These are phyloP conservation scores for Drosophila pseudotalamancana DNA, from an alignment of 2,888 invertebrate species.

Conservation along the genomic window DNA sequence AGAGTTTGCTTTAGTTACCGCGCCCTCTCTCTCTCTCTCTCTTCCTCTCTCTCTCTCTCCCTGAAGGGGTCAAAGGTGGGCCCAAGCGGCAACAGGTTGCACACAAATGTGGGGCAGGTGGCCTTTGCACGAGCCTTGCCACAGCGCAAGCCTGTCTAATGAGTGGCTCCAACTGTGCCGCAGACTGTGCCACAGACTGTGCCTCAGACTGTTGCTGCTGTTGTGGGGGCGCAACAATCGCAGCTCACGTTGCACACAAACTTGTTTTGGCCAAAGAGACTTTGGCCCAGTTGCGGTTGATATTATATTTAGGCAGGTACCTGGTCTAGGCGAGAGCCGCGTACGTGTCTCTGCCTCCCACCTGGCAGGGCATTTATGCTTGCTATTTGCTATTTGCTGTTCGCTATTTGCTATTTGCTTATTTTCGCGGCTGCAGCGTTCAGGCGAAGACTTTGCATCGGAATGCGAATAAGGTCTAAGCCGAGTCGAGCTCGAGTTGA, in stretches of 20 bases:
- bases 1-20: constrained; percentile 30
- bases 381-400: neutral
- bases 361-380: constrained; percentile 15
- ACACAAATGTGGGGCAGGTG: constrained; percentile 70
- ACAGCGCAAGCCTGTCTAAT: constrained; percentile 45
- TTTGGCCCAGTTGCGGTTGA: constrained; percentile 57
- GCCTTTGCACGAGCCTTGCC: constrained; percentile 65
- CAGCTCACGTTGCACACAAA: constrained; percentile 58
- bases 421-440: constrained; percentile 19
- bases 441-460: constrained; percentile 4
- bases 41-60: neutral
- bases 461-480: constrained; percentile 4
- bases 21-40: neutral
- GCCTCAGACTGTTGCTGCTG: constrained; percentile 2
- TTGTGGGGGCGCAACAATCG: constrained; percentile 48
- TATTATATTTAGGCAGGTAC: constrained; percentile 41
- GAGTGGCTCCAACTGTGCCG: constrained; percentile 21
- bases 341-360: constrained; percentile 4
- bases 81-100: constrained; percentile 61
- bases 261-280: constrained; percentile 60
- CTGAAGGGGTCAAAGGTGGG: constrained; percentile 60
- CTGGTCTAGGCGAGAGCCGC: neutral
- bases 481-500: constrained; percentile 1
- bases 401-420: constrained; percentile 3
- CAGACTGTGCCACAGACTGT: constrained; percentile 5